These are phyloP conservation scores for Apis florea DNA, from an alignment of 1,140 invertebrate species.

Conservation along the genomic window DNA sequence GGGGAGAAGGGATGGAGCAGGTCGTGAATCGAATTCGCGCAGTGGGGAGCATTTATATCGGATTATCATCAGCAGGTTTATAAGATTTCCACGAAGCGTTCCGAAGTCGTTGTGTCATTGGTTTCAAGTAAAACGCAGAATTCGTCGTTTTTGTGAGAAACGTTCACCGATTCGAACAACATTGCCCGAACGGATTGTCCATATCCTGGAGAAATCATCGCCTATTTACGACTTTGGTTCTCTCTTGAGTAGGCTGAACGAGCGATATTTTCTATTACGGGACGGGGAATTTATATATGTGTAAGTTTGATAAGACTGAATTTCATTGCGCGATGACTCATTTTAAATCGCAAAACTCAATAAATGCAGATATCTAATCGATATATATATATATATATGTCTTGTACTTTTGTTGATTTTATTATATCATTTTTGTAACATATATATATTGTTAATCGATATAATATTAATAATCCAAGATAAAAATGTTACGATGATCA, in stretches of 20 bases:
- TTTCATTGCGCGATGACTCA: slow-evolving; percentile 2
- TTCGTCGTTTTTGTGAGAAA: background rate
- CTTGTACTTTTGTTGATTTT: background rate
- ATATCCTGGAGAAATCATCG: slow-evolving; percentile 7
- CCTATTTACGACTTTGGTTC: slow-evolving; percentile 25
- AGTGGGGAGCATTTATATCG: background rate
- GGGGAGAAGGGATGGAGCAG: background rate
- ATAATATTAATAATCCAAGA: too few species aligned
- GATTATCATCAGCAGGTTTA: background rate
- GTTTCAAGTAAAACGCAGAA: slow-evolving; percentile 25
- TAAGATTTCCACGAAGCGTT: slow-evolving; percentile 38
- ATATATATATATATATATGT: background rate
- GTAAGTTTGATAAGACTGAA: background rate
- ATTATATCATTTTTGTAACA: background rate
- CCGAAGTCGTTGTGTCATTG: background rate
- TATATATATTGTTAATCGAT: too few species aligned
- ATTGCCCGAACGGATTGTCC: background rate
- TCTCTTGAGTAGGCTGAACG: background rate
- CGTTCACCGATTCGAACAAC: background rate
- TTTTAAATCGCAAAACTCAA: background rate
- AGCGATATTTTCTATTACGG: background rate
- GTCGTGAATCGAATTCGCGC: background rate
- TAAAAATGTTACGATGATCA: too few species aligned
- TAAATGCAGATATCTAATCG: too few species aligned
- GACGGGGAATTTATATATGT: background rate